Percentiles rank a stretch among this genome's conserved stretches.
Evolutionary conservation across 2,888 invertebrate genomes (phyloP).

Genomic region (Xanthia togata): DNA sequence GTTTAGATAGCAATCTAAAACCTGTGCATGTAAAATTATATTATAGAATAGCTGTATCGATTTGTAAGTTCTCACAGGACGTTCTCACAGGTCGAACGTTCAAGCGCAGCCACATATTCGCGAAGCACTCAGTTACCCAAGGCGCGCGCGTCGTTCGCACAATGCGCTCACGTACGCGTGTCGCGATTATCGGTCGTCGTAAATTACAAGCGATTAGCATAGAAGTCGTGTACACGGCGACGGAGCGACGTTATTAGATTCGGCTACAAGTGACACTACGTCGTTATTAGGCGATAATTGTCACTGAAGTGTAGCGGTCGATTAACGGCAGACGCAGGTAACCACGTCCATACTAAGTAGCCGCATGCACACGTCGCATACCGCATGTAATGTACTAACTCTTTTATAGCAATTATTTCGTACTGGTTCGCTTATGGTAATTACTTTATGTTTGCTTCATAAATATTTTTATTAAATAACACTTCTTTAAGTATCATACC

Average conservation of each 20-base stretch:
- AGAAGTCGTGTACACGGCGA: slow-evolving; percentile 82
- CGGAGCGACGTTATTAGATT: slow-evolving; percentile 85
- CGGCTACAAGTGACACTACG: slow-evolving; percentile 82
- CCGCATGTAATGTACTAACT: slow-evolving; percentile 63
- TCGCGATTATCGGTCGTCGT: slow-evolving; percentile 89
- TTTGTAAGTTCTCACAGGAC: slow-evolving; percentile 78
- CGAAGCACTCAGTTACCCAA: slow-evolving; percentile 67
- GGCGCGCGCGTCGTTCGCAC: slow-evolving; percentile 79
- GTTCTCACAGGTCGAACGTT: slow-evolving; percentile 70
- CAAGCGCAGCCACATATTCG: slow-evolving; percentile 67
- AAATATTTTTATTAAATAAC: neutral
- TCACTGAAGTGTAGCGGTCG: slow-evolving; percentile 86
- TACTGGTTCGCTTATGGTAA: slow-evolving; percentile 54
- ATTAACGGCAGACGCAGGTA: slow-evolving; percentile 84
- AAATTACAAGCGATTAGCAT: slow-evolving; percentile 89
- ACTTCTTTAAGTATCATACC: neutral
- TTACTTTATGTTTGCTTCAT: slow-evolving; percentile 49
- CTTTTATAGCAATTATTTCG: slow-evolving; percentile 63
- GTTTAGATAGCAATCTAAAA: slow-evolving; percentile 71
- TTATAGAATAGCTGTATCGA: slow-evolving; percentile 70
- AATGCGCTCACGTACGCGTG: slow-evolving; percentile 88
- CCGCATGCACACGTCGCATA: slow-evolving; percentile 71
- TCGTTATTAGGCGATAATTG: slow-evolving; percentile 89
- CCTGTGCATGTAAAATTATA: slow-evolving; percentile 66
- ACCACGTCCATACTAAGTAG: slow-evolving; percentile 81